phyloP scores from a whole-genome alignment of 2,113 vertebrate species.

The Enhydra lutris region DNA sequence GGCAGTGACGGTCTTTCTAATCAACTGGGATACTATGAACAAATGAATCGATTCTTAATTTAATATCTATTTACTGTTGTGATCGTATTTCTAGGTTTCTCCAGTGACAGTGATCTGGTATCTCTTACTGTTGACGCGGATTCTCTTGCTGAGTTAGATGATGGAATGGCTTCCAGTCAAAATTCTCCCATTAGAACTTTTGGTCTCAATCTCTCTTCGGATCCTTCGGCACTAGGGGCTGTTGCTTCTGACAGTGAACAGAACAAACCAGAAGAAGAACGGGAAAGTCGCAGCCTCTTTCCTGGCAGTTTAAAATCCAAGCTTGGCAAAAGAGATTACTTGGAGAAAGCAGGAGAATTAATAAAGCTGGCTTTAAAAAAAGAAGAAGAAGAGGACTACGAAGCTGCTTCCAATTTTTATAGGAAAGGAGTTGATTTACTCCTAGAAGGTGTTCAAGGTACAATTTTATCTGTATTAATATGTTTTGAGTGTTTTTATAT shows the following conservation, averaged over 20 bases:
- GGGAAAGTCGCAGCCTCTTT: conserved; percentile 85
- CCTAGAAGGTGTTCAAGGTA: conserved; percentile 98
- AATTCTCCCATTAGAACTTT: conserved; percentile 90
- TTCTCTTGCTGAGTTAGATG: conserved; percentile 90
- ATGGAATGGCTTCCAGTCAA: conserved; percentile 98
- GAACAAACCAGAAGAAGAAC: conserved; percentile 81
- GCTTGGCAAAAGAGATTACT: conserved; percentile 89
- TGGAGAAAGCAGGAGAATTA: conserved; percentile 92
- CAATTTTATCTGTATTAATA: neutral
- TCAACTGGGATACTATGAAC: neutral
- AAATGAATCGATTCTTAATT: neutral
- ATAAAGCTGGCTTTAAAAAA: conserved; percentile 93
- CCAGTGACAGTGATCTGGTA: conserved; percentile 92
- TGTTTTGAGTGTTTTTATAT: neutral
- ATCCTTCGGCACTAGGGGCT: conserved; percentile 62
- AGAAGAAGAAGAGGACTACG: conserved; percentile 93
- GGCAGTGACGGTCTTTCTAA: neutral
- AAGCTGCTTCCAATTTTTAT: conserved; percentile 92
- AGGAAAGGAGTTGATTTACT: conserved; percentile 94
- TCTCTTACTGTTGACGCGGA: conserved; percentile 92
- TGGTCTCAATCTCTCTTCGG: conserved; percentile 79
- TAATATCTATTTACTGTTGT: conserved; percentile 3
- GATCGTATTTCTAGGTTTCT: conserved; percentile 84
- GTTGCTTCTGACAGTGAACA: conserved; percentile 82
- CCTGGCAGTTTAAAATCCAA: conserved; percentile 85